Percentiles rank a stretch among this genome's conserved stretches.
Conservation (phyloP, 1,140 invertebrate genomes). For the Apis cerana region DNA sequence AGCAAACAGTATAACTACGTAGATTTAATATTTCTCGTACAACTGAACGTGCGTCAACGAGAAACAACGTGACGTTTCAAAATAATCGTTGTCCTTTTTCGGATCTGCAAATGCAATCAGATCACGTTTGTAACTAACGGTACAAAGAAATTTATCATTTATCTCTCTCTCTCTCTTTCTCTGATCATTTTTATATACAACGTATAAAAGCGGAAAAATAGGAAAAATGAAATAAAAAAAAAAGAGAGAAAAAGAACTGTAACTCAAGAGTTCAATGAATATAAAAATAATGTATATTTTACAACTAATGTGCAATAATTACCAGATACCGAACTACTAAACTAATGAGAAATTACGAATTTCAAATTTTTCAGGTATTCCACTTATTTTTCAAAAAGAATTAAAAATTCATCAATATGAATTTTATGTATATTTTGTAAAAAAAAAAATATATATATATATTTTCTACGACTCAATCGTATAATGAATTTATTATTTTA, state of each 20-base stretch:
- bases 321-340: no score
- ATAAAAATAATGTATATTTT: neutral
- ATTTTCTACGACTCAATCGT: no score
- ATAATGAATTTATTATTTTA: no score
- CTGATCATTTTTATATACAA: neutral
- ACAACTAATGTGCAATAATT: no score
- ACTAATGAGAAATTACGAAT: no score
- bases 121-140: constrained; percentile 40
- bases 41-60: constrained; percentile 25
- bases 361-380: no score
- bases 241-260: neutral
- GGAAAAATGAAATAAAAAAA: neutral
- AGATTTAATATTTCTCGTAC: constrained; percentile 31
- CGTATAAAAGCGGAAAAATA: no score
- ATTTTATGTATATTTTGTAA: no score
- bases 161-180: neutral
- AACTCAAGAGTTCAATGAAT: neutral
- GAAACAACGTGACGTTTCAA: constrained; percentile 17
- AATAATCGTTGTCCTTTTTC: constrained; percentile 22
- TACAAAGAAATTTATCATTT: neutral
- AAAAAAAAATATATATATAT: no score
- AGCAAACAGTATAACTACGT: neutral
- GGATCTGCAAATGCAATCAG: constrained; percentile 15
- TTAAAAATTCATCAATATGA: no score
- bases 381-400: no score